Evolutionary conservation across 2,113 vertebrate genomes (phyloP), one percentile per base, ranked within the genome.

Genomic region (Platycercus adscitus): DNA sequence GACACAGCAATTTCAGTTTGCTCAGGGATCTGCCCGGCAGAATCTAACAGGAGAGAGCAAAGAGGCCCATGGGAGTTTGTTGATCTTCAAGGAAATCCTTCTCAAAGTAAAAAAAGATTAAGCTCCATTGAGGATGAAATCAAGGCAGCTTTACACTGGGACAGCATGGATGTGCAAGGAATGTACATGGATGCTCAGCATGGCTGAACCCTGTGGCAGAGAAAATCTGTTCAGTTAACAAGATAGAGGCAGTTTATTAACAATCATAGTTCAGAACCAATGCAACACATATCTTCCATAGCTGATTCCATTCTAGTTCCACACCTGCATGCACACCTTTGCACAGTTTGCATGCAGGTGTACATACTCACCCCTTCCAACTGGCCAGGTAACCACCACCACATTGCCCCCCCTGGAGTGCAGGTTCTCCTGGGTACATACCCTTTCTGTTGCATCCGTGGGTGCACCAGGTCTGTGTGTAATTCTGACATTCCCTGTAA

Each of bases 261-360:
- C 0, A 3, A 24, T 37, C 9, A 10, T 17, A 49, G 10, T 19
- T 73, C 26, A 69, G 25, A 93, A 89, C 4, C 3, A 72, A 37
- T 21, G 19, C 9, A 41, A 5, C 10, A 46, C 15, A 46, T 41
- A 71, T 10, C 2, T 52, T 65, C 21, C 53, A 11, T 28, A 66
- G n/a, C 11, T 53, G 29, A 47, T 53, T 16, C 20, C 11, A 33
- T 72, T 83, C 26, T 68, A 41, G 44, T 49, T 31, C 10, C 24
- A 46, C 10, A 37, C 44, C 12, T 5, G 29, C n/a, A 33, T 0
- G 0, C 5, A 12, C 3, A 26, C 1, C 5, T 58, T 53, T 44
- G 20, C 11, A 86, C 11, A 13, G 29, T 1, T 53, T 53, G 6
- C 7, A 1, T 47, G 16, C 1, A 1, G 17, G 13, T 16, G 39